Evolutionary conservation across 1,140 invertebrate genomes (phyloP).

Genomic region (Saccostrea cuccullata): DNA sequence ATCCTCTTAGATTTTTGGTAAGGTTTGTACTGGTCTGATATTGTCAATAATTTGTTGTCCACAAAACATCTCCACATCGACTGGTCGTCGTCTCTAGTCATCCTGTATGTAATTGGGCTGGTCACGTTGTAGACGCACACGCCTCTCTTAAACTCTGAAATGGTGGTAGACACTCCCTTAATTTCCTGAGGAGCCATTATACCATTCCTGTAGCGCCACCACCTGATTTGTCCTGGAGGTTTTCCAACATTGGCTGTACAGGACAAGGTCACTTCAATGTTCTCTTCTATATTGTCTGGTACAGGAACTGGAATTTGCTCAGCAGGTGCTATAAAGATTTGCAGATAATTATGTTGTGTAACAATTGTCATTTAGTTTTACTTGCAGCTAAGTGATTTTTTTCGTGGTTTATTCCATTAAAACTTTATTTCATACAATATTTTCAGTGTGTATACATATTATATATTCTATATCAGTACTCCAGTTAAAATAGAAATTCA

Average conservation of each 20-base stretch:
- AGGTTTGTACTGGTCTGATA: neutral
- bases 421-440: too few species aligned
- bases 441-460: too few species aligned
- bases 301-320: neutral
- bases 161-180: neutral
- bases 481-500: too few species aligned
- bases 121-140: conserved; percentile 12
- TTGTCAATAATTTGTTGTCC: conserved; percentile 2
- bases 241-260: conserved; percentile 27
- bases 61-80: neutral
- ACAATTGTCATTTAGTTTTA: too few species aligned
- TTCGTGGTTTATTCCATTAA: too few species aligned
- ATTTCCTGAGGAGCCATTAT: neutral
- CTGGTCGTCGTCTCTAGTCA: conserved; percentile 25
- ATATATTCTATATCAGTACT: neutral
- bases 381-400: too few species aligned
- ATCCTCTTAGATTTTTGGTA: neutral
- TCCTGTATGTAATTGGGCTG: neutral
- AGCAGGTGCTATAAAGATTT: neutral
- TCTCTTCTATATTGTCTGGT: neutral
- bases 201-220: neutral
- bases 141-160: neutral
- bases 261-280: neutral
- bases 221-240: conserved; percentile 8
- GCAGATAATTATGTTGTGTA: too few species aligned